Base-by-base conservation (phyloP, 2,888 invertebrate genomes). In the Troides aeacus region DNA sequence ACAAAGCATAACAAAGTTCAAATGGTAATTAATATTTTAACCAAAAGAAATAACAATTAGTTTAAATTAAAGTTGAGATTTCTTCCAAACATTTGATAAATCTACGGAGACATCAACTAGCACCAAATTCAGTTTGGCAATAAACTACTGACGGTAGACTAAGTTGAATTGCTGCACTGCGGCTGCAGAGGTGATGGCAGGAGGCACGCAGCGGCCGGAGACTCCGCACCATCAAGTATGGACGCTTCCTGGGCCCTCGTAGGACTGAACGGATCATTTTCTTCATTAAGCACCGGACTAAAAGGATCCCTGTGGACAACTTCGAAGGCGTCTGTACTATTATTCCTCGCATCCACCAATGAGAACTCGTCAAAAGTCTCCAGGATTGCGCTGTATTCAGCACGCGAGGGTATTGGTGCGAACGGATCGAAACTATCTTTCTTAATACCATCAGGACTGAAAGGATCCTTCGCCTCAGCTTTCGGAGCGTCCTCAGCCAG, bases 121-220 rank as follows among this genome's bases (percentile, higher is more conserved):
- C 53, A 64, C 24, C 63, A 53, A 64, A 4, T 57, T 17, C 21
- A 56, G n/a, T 64, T 56, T 23, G 42, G 39, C 62, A 62, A 50
- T 23, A 4, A 24, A 18, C 8, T 17, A 15, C 17, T 23, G 50
- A n/a, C 46, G 24, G 17, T 2, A 63, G 53, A 50, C 74, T 83
- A 85, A 67, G 78, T 73, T 62, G 79, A 76, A 72, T 86, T 86
- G 69, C 81, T 85, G 62, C 76, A 88, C 70, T 89, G 90, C 2
- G 95, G 94, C 76, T 92, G 92, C n/a, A 95, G 76, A 0, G 95
- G 94, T 0, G 94, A 94, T 0, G 94, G 95, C 58, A 94, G 79
- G 0, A 94, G 82, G 65, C 92, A 92, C 6, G 87, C 93, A 0
- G 88, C 79, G 0, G 90, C 88, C 0, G 93, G 91, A 0, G 92